Evolutionary conservation across 1,140 invertebrate species (phyloP), one percentile per base, ranked within the genome.

Genomic region (Drosophila azteca): DNA sequence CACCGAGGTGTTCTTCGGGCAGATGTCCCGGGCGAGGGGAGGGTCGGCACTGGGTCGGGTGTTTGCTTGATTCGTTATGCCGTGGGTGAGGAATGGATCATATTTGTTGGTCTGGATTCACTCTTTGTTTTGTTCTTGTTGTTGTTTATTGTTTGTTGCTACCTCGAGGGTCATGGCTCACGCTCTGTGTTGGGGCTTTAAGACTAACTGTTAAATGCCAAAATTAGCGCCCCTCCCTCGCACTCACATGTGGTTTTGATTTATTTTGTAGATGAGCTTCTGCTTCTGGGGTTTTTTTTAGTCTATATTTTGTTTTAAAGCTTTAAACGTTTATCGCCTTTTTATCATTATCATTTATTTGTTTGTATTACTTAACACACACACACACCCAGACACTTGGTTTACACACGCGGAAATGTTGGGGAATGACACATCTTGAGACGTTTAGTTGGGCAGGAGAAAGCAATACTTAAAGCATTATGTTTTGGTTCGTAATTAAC

Each of bases 271-370:
- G 35, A 13, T 39, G 11, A 39, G 35, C 35, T 39, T 39, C 35
- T 39, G 35, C 11, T 11, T 13, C 35, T 5, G 11, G 11, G 11
- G 45, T 58, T 58, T 20, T 31, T 54, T 22, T 35, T 46, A 26
- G 20, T 39, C 1, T 53, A 13, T 17, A 26, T 26, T 65, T 11
- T 61, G 39, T 52, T 50, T 45, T 48, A 29, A n/a, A 65, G 68
- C 75, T 71, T 85, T 85, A 76, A 84, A 80, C 65, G 65, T 85
- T 83, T 83, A 83, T 83, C 80, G 72, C 77, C 77, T 80, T 83
- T 83, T 83, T 85, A 83, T 83, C 79, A 82, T 64, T 71, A 71
- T 71, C 71, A 74, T 75, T 75, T 74, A 58, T 75, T 75, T 73
- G 67, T 73, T 82, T 79, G 64, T 72, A 82, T 82, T 75, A 53